Base-by-base conservation (phyloP, 1,140 invertebrate genomes). In the Meteorus sp. region DNA sequence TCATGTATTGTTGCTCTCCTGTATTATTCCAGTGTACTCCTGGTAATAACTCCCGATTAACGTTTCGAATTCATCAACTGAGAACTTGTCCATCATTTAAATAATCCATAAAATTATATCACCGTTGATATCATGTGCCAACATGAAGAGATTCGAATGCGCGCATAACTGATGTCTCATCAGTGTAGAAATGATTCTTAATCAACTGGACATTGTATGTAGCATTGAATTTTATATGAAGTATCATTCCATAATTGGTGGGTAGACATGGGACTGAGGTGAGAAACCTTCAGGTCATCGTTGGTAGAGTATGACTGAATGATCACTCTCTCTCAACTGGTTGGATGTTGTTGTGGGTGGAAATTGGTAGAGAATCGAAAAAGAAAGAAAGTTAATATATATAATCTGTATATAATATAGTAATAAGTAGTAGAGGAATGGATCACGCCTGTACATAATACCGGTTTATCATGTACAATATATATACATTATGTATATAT, bases 201-300 rank as follows among this genome's bases (percentile, higher is more conserved):
- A n/a, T n/a, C n/a, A n/a, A n/a, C n/a, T n/a, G n/a, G n/a, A n/a
- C n/a, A n/a, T n/a, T n/a, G n/a, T 17, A 17, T 6, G 17, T 4
- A 3, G 20, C 17, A 48, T 48, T 48, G 45, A 27, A 1, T 50
- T 27, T 6, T 8, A 11, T 48, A 11, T 29, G 2, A 48, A 48
- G 15, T 27, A 50, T 50, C 47, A 50, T 27, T 19, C 33, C 27
- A 50, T 50, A 27, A 23, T 50, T 23, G 33, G 47, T 50, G 47
- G 47, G 47, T 17, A 50, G 47, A 50, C 47, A 13, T n/a, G n/a
- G n/a, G n/a, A n/a, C n/a, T n/a, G n/a, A n/a, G n/a, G n/a, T n/a
- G n/a, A 19, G 27, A 50, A 15, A 15, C 22, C 47, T 17, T 23
- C 13, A 31, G 47, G 27, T 15, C 20, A 23, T 33, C n/a, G 31